A percentile compares a stretch with the other conserved stretches of the same genome.
These are phyloP conservation scores for Oscheius sp. DNA, from an alignment of 2,888 invertebrate genomes.

Conservation along the genomic window DNA sequence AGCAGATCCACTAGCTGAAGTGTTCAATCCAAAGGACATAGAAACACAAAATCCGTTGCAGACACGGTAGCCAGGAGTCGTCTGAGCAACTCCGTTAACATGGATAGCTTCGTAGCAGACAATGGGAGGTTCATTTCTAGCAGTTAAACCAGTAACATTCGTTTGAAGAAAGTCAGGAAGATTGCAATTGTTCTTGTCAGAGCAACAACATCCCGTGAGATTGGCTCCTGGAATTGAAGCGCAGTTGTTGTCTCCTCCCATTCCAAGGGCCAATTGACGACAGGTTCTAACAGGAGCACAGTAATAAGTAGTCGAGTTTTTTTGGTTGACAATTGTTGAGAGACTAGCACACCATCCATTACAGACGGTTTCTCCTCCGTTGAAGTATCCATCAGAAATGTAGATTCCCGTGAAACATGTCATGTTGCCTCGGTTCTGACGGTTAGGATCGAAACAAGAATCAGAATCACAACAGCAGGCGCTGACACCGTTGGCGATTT, in stretches of 20 bases:
- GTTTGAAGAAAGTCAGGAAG: conserved; percentile 35
- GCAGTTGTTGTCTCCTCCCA: conserved; percentile 51
- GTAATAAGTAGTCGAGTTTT: conserved; percentile 48
- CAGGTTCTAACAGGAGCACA: conserved; percentile 48
- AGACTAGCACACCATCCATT: conserved; percentile 51
- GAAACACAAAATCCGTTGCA: conserved; percentile 53
- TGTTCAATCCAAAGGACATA: conserved; percentile 36
- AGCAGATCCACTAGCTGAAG: conserved; percentile 34
- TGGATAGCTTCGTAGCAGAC: conserved; percentile 52
- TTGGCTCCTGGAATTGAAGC: conserved; percentile 40
- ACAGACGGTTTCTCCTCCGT: conserved; percentile 49
- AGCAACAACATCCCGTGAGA: conserved; percentile 48
- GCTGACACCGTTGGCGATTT: conserved; percentile 17
- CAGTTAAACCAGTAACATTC: conserved; percentile 41
- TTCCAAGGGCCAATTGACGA: conserved; percentile 48
- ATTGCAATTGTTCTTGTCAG: conserved; percentile 41
- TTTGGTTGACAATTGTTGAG: conserved; percentile 42
- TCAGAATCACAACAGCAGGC: conserved; percentile 37
- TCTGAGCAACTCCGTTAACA: conserved; percentile 40
- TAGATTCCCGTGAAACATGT: conserved; percentile 47
- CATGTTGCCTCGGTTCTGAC: conserved; percentile 1
- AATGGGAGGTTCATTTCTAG: conserved; percentile 40
- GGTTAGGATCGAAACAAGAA: conserved; percentile 36
- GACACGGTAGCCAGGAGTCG: conserved; percentile 32
- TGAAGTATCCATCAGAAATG: conserved; percentile 41